phyloP scores from a whole-genome alignment of 2,888 invertebrate species.

The Lasioglossum marginatum region DNA sequence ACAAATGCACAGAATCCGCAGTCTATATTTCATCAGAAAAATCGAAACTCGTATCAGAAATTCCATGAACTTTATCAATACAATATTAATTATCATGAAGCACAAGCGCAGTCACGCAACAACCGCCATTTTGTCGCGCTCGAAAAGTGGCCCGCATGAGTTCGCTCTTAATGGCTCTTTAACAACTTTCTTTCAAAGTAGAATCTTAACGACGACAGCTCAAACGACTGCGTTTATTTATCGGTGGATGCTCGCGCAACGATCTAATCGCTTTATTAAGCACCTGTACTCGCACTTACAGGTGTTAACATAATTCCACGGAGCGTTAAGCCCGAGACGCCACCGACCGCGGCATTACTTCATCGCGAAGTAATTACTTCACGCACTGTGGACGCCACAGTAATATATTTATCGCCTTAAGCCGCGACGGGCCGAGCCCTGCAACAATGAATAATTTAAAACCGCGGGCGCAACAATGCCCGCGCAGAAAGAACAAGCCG shows the following conservation, averaged over 20 bases:
- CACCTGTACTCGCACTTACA: conserved; percentile 7
- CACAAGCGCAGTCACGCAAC: no score
- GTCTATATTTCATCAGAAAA: no score
- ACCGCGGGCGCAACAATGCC: conserved; percentile 2
- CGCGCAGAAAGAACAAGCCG: conserved; percentile 23
- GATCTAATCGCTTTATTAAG: conserved; percentile 30
- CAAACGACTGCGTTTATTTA: background rate
- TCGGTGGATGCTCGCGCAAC: background rate
- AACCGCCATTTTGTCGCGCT: no score
- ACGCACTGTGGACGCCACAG: conserved; percentile 13
- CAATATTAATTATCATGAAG: background rate
- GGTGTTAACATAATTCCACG: conserved; percentile 7
- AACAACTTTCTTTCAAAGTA: background rate
- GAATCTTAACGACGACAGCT: background rate
- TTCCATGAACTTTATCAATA: background rate
- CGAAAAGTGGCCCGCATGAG: no score
- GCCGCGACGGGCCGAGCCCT: conserved; percentile 7
- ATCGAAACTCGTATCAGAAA: background rate
- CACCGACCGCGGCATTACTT: conserved; percentile 6
- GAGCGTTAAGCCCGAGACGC: background rate
- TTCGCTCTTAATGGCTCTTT: background rate
- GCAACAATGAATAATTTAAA: conserved; percentile 44
- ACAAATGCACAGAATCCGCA: no score
- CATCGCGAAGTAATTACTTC: conserved; percentile 34
- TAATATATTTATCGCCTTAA: conserved; percentile 43